Evolutionary conservation across 2,113 vertebrate species (phyloP), one percentile per base, ranked within the genome.

Genomic region (Prunella fulvescens): DNA sequence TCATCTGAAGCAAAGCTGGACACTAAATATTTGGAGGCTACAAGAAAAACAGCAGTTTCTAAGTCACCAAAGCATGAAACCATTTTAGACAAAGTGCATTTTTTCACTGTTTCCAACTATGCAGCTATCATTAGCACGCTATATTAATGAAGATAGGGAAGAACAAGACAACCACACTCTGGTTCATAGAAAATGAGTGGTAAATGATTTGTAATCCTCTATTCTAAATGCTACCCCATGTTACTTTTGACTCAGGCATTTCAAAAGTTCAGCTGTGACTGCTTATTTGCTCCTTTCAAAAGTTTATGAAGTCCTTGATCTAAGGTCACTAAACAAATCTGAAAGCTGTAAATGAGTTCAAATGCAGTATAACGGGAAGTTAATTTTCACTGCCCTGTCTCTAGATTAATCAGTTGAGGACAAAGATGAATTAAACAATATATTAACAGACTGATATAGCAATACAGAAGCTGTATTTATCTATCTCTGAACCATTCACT

Each of bases 311-410:
- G 88, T 94, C 67, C 86, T 96, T 92, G 82, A 82, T 92, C 66
- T 88, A 73, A 97, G 96, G 86, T 94, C 81, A 80, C 77, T 80
- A 77, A 97, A 89, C 67, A 95, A 71, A 83, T 71, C 48, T 66
- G 48, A 93, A 37, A 96, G 79, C 80, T 73, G 33, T 69, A 92
- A 96, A 80, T 65, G 84, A 91, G 54, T 90, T 93, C 89, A 94
- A 87, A 95, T 79, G 87, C 79, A 88, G 60, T 77, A 79, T 83
- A 96, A 95, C 1, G 14, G 84, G 33, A 53, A 84, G 66, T 97
- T 98, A 97, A 93, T 95, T 96, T 97, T 97, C 97, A 97, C 85
- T 95, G 82, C n/a, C 92, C 85, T 93, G 81, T 95, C 83, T 96
- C 81, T 71, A 72, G 85, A 84, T 91, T 93, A 96, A 94, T 97